Percentiles rank a stretch among this genome's conserved stretches.
Conservation (phyloP, 2,797 vertebrate species). For the Peromyscus aztecus region DNA sequence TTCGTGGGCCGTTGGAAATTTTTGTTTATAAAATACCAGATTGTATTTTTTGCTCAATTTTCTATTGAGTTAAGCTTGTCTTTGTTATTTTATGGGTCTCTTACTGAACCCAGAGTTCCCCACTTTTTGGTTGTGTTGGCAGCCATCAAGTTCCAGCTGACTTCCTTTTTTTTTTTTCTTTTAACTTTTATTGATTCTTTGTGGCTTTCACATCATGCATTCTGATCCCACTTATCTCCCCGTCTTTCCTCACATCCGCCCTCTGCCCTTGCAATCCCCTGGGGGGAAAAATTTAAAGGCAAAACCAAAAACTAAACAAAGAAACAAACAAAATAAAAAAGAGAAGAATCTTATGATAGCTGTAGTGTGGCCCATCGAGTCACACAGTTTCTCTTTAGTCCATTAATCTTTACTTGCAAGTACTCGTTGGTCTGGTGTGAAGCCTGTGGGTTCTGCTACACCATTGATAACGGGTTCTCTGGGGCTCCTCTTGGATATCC, state of each 20-base stretch:
- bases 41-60: background rate
- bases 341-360: background rate
- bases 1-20: background rate
- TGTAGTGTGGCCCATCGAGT: background rate
- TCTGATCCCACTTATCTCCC: background rate
- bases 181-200: background rate
- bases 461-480: background rate
- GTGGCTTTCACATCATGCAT: background rate
- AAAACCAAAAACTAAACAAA: background rate
- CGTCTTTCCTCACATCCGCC: background rate
- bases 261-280: background rate
- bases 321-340: background rate
- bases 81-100: background rate
- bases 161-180: background rate
- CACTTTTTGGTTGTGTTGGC: background rate
- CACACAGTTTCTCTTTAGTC: background rate
- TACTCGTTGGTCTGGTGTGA: background rate
- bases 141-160: background rate
- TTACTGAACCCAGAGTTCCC: background rate
- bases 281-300: background rate
- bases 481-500: background rate
- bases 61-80: background rate
- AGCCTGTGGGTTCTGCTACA: background rate
- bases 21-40: background rate
- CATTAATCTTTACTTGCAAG: background rate